These are phyloP conservation scores for Mellilla xanthometata DNA, from an alignment of 2,888 invertebrate genomes.

Conservation along the genomic window DNA sequence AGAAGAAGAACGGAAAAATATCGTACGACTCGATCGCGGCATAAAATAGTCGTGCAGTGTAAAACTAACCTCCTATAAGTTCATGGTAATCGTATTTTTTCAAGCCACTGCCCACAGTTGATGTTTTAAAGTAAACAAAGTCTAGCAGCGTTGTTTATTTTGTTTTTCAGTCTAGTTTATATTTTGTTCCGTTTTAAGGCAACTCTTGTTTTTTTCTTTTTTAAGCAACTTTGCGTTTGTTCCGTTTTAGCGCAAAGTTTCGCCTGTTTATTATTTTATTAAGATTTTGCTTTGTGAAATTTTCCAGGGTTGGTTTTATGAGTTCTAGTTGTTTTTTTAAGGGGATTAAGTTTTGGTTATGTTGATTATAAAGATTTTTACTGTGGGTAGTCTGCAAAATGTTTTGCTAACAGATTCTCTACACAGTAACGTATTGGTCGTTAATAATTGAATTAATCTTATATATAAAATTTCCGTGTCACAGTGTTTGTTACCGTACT, in stretches of 20 bases:
- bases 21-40: no score
- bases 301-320: neutral
- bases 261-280: conserved; percentile 10
- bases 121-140: conserved; percentile 5
- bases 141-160: neutral
- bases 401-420: no score
- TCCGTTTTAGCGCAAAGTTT: conserved; percentile 3
- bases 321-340: no score
- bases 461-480: no score
- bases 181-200: neutral
- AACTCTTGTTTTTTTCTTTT: neutral
- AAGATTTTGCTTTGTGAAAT: conserved; percentile 5
- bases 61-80: neutral
- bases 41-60: no score
- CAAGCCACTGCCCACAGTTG: neutral
- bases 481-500: no score
- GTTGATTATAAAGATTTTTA: no score
- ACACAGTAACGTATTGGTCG: no score
- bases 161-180: neutral
- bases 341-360: no score
- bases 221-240: conserved; percentile 1
- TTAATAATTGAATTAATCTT: no score
- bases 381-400: no score
- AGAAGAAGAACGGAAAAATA: no score
- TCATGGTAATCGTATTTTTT: neutral